Base-by-base conservation (phyloP, 1,140 invertebrate species). In the Ruditapes philippinarum region DNA sequence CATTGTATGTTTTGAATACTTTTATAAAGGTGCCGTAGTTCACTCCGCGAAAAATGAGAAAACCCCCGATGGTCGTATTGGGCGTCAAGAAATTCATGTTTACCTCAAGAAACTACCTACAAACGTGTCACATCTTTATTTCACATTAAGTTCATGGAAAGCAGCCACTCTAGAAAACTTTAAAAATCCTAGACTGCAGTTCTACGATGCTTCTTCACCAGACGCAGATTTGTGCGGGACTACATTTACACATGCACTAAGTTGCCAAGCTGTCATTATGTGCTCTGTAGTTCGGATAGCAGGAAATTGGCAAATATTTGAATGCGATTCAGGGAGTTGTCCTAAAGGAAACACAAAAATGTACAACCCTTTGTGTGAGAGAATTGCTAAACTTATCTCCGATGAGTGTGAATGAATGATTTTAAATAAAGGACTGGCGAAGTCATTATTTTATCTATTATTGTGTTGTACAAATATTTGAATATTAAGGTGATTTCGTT, bases 261-360 rank as follows among this genome's bases (percentile, higher is more conserved):
- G 40, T 12, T 38, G 40, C 57, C 89, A 87, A 45, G 89, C 83
- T n/a, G 83, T 90, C 5, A 65, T 87, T 49, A 84, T 90, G 82
- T 90, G 89, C 82, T 90, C 51, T 60, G 74, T 90, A 42, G 49
- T 40, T 1, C 54, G 49, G 17, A 25, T 36, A 0, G 25, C 25
- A 1, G 42, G 33, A 25, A 22, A 45, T 19, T 90, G 89, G 89
- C 60, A 76, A 38, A 90, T 90, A 31, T 80, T 80, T 36, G 83
- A 90, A 57, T 84, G 49, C 19, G 74, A 54, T 33, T 1, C 65
- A 28, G 74, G 76, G 19, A 31, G 42, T 22, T 70, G 42, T 17
- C 51, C 73, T 0, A 62, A 68, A 42, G 89, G 89, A 12, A 87
- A 87, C 45, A 57, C 89, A 3, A 62, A 85, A 28, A 36, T 51